A percentile compares a stretch with the other conserved stretches of the same genome.
Conservation (phyloP, 1,140 invertebrate species). For the Calycopis cecrops region DNA sequence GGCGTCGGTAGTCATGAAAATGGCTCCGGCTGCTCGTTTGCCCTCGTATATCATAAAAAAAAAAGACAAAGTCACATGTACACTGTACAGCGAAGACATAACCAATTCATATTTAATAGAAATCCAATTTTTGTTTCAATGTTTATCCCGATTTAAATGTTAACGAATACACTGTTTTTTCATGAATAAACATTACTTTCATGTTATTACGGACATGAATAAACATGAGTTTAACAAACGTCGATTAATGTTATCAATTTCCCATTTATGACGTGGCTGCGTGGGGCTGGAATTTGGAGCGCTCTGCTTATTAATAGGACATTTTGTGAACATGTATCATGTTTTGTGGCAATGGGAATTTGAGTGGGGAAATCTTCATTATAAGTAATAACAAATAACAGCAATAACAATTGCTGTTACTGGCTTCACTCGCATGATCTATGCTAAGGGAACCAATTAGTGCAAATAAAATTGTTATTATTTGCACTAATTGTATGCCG, state of each 20-base stretch:
- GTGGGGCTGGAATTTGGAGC: not conserved
- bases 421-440: too few relatives aligned
- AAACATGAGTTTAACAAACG: constrained; percentile 9
- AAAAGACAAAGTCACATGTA: too few relatives aligned
- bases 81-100: too few relatives aligned
- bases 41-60: too few relatives aligned
- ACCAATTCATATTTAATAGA: too few relatives aligned
- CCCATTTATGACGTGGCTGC: not conserved
- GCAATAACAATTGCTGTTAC: too few relatives aligned
- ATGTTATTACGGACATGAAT: not conserved
- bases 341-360: not conserved
- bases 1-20: too few relatives aligned
- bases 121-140: constrained; percentile 1
- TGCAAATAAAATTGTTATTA: too few relatives aligned
- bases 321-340: constrained; percentile 3
- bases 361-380: not conserved
- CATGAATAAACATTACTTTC: constrained; percentile 11
- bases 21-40: too few relatives aligned
- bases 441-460: too few relatives aligned
- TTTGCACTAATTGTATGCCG: too few relatives aligned
- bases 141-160: not conserved
- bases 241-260: constrained; percentile 10
- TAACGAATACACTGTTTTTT: constrained; percentile 7
- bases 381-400: too few relatives aligned
- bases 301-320: not conserved